Base-by-base conservation (phyloP, 2,888 invertebrate species). In the Cenopis cana region DNA sequence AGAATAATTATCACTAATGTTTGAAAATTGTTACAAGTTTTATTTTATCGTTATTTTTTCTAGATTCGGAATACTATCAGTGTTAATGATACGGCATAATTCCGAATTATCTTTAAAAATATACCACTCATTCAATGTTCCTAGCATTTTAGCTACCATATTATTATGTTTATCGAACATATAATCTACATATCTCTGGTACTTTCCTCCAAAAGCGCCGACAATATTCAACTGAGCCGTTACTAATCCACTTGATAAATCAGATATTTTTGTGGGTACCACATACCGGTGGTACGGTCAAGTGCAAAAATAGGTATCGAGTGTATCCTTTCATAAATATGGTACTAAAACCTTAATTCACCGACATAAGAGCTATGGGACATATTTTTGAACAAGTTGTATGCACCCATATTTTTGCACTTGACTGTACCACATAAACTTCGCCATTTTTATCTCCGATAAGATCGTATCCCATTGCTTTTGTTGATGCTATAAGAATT, bases 121-220 rank as follows among this genome's bases (percentile, higher is more conserved):
- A 52, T 52, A 52, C 50, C 50, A 52, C 18, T 52, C 20, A 52
- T 20, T 49, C 2, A 17, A 9, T 1, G 50, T 0, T 10, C 18
- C 10, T 10, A 50, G 9, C 50, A 11, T 52, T 6, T 52, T 52
- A 18, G 24, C 54, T 54, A 54, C 14, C 24, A 29, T 24, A 14
- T 29, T 29, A 54, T 54, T 54, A 24, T 54, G 24, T 14, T 54
- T 54, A 54, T 54, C 54, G 14, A 54, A 54, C 54, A 24, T 54
- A 14, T 14, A 54, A 10, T 10, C 20, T 9, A 9, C 17, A 18
- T 52, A 52, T 10, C 3, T 52, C 18, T 52, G 18, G 38, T 38
- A 38, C 2, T 18, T 18, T 52, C 1, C 18, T 6, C 18, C 17
- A 10, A 52, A 18, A 17, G 24, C 11, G 6, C 54, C 54, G 12